Percentiles rank a stretch among this genome's conserved stretches.
Conservation (phyloP, 2,113 vertebrate genomes). For the Dromaius novaehollandiae region DNA sequence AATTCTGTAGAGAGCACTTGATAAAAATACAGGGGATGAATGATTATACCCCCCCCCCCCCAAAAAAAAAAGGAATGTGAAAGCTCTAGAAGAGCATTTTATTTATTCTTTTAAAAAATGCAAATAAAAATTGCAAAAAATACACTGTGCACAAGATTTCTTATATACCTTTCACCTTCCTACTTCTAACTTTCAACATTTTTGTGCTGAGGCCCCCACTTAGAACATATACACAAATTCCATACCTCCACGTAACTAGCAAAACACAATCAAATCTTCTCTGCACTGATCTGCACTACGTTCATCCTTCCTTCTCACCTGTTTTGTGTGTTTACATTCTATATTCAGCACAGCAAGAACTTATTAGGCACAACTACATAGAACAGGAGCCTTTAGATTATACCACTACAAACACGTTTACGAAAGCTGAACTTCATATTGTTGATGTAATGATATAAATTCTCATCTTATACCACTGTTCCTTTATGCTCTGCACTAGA, state of each 20-base stretch:
- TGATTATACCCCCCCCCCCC: no score
- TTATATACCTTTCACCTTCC: not conserved
- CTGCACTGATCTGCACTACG: not conserved
- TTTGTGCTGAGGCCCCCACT: not conserved
- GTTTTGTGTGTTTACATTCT: not conserved
- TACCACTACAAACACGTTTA: not conserved
- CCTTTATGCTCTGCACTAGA: not conserved
- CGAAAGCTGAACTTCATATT: not conserved
- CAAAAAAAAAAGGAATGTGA: not conserved
- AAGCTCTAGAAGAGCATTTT: not conserved
- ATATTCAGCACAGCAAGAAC: not conserved
- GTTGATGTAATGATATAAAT: not conserved
- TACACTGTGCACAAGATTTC: not conserved
- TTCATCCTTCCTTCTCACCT: not conserved
- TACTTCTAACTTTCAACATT: not conserved
- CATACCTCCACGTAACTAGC: not conserved
- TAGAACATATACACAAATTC: not conserved
- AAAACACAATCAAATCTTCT: not conserved
- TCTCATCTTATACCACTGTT: not conserved
- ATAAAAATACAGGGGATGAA: not conserved
- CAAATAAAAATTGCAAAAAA: not conserved
- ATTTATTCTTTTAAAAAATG: not conserved
- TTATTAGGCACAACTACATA: accelerated
- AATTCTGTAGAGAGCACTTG: not conserved
- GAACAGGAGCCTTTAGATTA: not conserved